phyloP scores from a whole-genome alignment of 37 sponge, comb jelly and placozoan genomes.

The Hormiphora californensis region DNA sequence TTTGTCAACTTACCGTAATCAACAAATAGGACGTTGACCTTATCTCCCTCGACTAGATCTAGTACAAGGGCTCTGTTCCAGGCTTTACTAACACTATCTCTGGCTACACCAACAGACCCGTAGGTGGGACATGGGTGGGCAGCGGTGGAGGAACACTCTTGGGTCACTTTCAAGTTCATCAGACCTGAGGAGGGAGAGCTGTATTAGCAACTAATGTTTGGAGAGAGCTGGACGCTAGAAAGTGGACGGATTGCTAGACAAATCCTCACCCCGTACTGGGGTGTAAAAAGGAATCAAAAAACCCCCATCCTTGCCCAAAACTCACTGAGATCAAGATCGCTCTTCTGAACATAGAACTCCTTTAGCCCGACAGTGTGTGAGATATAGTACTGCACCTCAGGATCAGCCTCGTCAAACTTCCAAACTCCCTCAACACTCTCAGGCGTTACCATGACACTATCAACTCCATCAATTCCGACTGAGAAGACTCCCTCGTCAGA shows the following conservation, averaged over 20 bases:
- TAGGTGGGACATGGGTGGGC: neutral
- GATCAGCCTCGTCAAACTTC: neutral
- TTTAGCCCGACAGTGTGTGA: neutral
- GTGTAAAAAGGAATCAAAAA: too few species aligned
- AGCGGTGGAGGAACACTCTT: neutral
- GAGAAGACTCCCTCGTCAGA: too few species aligned
- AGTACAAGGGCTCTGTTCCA: neutral
- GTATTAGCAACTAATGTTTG: too few species aligned
- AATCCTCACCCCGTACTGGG: too few species aligned
- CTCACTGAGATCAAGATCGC: neutral
- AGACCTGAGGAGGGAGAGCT: neutral
- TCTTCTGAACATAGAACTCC: neutral
- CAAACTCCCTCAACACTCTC: too few species aligned
- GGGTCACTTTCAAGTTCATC: neutral
- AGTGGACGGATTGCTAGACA: too few species aligned
- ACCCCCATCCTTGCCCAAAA: neutral
- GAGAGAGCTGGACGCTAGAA: too few species aligned
- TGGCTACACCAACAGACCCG: neutral
- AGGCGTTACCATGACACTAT: too few species aligned
- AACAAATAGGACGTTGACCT: neutral
- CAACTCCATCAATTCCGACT: too few species aligned
- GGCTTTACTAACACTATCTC: neutral
- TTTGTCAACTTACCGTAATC: conserved; percentile 20
- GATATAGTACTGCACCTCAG: neutral
- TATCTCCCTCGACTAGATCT: neutral